Percentiles rank a stretch among this genome's conserved stretches.
These are phyloP conservation scores for Onchidella celtica DNA, from an alignment of 2,888 invertebrate species.

Conservation along the genomic window DNA sequence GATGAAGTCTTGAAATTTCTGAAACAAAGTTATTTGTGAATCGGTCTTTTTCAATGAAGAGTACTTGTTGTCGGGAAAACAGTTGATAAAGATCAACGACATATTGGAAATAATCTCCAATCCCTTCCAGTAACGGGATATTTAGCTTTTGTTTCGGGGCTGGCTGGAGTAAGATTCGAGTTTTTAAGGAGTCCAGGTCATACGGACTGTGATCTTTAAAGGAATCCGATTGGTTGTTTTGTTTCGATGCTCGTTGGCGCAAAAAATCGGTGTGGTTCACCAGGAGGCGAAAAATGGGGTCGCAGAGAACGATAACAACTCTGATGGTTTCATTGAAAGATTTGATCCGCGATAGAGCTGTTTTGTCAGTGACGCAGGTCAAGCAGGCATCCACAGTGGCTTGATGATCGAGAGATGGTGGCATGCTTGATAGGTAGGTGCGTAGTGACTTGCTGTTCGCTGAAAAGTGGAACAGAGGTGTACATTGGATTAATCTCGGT, in stretches of 20 bases:
- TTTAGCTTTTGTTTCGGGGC: background rate
- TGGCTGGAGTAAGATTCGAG: background rate
- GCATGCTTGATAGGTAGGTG: slow-evolving; percentile 36
- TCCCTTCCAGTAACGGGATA: background rate
- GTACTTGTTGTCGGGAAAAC: slow-evolving; percentile 22
- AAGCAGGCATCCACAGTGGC: slow-evolving; percentile 33
- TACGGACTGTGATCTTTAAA: background rate
- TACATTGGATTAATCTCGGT: too few relatives aligned
- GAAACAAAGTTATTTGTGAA: slow-evolving; percentile 7
- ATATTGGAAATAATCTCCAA: slow-evolving; percentile 33
- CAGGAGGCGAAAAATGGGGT: slow-evolving; percentile 39
- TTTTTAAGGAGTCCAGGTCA: slow-evolving; percentile 3
- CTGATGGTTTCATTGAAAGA: slow-evolving; percentile 39
- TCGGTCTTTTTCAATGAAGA: slow-evolving; percentile 11
- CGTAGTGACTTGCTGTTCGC: slow-evolving; percentile 1
- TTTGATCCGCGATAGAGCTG: slow-evolving; percentile 5
- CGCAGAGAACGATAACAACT: slow-evolving; percentile 32
- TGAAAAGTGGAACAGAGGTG: too few relatives aligned
- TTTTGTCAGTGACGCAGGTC: slow-evolving; percentile 24
- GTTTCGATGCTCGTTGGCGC: background rate
- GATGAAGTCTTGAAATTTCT: slow-evolving; percentile 7
- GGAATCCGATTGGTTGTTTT: background rate
- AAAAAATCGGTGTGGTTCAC: background rate
- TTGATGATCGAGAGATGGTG: slow-evolving; percentile 38
- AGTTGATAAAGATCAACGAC: slow-evolving; percentile 2